Percentiles rank a stretch among this genome's conserved stretches.
phyloP scores from a whole-genome alignment of 2,888 invertebrate species.

The Tetragonula carbonaria region DNA sequence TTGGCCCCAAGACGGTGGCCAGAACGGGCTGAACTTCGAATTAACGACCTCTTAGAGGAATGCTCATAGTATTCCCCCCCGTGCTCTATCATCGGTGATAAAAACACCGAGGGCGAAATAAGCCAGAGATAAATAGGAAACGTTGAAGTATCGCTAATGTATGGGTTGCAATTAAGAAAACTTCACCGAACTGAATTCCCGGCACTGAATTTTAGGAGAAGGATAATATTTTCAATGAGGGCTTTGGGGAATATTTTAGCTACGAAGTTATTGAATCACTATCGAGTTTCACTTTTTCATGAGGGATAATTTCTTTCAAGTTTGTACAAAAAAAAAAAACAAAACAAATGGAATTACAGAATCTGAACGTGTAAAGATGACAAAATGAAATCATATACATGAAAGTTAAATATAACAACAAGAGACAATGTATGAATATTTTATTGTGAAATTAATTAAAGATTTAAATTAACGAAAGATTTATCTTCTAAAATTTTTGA shows the following conservation, averaged over 20 bases:
- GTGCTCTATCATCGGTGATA: constrained; percentile 26
- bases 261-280: background rate
- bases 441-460: no score
- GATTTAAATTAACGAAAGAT: no score
- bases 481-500: no score
- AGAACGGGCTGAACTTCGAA: constrained; percentile 44
- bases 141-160: background rate
- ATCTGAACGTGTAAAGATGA: background rate
- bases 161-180: constrained; percentile 1
- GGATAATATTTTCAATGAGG: background rate
- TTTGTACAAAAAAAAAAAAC: background rate
- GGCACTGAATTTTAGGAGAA: background rate
- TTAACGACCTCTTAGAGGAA: constrained; percentile 54
- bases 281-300: background rate
- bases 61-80: constrained; percentile 12
- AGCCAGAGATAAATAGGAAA: background rate
- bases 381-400: no score
- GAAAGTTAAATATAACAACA: no score
- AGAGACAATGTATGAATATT: no score
- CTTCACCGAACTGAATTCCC: background rate
- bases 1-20: constrained; percentile 48
- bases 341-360: background rate
- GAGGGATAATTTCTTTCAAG: background rate
- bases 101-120: background rate
- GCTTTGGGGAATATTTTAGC: background rate